These are phyloP conservation scores for Iselma pallidipennis DNA, from an alignment of 2,888 invertebrate species.

Conservation along the genomic window DNA sequence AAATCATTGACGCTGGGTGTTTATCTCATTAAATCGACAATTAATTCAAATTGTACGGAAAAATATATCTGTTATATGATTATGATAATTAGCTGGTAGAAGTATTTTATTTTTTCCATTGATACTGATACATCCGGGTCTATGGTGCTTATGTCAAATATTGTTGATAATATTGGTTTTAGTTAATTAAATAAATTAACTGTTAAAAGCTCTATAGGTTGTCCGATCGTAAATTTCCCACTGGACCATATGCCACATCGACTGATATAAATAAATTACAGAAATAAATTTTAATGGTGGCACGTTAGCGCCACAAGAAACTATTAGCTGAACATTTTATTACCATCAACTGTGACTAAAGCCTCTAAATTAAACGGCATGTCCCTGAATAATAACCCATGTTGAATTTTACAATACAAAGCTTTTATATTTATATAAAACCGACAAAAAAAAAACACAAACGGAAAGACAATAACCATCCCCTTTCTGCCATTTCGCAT, in stretches of 20 bases:
- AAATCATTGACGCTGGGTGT: not conserved
- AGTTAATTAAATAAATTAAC: constrained; percentile 18
- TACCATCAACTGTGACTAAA: constrained; percentile 44
- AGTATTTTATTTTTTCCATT: too few relatives aligned
- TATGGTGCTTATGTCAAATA: not conserved
- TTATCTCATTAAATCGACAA: not conserved
- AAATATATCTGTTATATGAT: too few relatives aligned
- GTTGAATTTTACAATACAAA: constrained; percentile 6
- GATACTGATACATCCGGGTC: too few relatives aligned
- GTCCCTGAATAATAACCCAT: constrained; percentile 20
- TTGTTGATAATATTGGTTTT: constrained; percentile 12
- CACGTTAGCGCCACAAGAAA: constrained; percentile 43
- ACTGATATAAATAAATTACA: constrained; percentile 47
- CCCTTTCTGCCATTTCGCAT: not conserved
- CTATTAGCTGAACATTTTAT: constrained; percentile 45
- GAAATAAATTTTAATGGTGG: constrained; percentile 49
- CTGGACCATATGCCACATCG: constrained; percentile 45
- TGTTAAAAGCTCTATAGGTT: constrained; percentile 22
- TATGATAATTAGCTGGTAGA: too few relatives aligned
- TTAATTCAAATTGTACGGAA: too few relatives aligned
- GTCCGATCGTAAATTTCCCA: constrained; percentile 23
- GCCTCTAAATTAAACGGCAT: constrained; percentile 28
- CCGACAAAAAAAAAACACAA: too few relatives aligned
- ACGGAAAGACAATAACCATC: not conserved
- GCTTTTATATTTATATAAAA: not conserved